Evolutionary conservation across 2,888 invertebrate genomes (phyloP), one percentile per base, ranked within the genome.

Genomic region (Dyspetes luteomarginatus): DNA sequence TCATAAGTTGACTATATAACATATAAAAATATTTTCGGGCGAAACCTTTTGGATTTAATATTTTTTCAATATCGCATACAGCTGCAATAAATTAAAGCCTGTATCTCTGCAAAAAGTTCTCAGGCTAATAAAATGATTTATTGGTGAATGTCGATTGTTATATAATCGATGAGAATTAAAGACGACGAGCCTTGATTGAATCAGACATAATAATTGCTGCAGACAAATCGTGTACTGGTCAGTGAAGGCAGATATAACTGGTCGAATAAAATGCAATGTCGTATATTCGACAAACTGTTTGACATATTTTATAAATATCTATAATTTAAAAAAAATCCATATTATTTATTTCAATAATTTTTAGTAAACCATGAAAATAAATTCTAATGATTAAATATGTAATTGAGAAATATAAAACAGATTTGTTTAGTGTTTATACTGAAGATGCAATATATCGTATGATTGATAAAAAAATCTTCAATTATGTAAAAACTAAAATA

Each of bases 131-230:
- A 19, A 67, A 28, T 3, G 17, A n/a, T 24, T 55, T 26, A 22
- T 9, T 19, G 56, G 28, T 50, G 12, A 43, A 28, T n/a, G 48
- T 50, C 43, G 36, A 67, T 68, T 76, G 68, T 28, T 41, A 3
- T n/a, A n/a, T 50, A 62, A 76, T 76, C 58, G 55, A 68, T 56
- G 19, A 24, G 19, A 60, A 60, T 60, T n/a, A 12, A 50, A 26
- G 50, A 41, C 36, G 50, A 48, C 41, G 50, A 65, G 52, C 36
- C 4, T 60, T 43, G 68, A 62, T 68, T 22, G 30, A 77, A 56
- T 55, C 30, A 55, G n/a, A 24, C 3, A 30, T 22, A n/a, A 65
- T 64, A 28, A 30, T 28, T 4, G 30, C 50, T 4, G 17, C 17
- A 12, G 67, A 41, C 5, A 36, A 36, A 36, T 12, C 36, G 36